Base-by-base conservation (phyloP, 2,113 vertebrate genomes). In the Pachyramphus minor region DNA sequence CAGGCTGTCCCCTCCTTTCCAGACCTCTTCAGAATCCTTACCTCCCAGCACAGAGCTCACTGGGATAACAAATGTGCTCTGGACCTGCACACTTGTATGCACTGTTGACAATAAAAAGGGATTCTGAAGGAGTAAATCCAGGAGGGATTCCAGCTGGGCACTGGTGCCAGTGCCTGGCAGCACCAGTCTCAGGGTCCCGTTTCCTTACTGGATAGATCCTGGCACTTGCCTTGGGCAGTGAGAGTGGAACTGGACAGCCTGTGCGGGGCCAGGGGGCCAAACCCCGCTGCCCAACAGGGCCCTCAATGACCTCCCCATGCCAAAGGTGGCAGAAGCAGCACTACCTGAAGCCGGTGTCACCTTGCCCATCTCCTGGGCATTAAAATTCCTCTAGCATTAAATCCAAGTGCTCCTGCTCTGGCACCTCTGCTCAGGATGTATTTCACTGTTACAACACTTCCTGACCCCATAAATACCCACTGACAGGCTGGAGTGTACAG, bases 381-480 rank as follows among this genome's bases (percentile, higher is more conserved):
- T 97, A 94, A 94, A 88, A 97, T 97, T 98, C 96, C 62, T 67
- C 72, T 58, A 56, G 92, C 96, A 96, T 97, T 95, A 96, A 94
- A 59, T 74, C 64, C 19, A 4, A 52, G 78, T 8, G 19, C 35
- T 58, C 82, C 92, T 96, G 93, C 93, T 91, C 97, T 91, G 91
- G 96, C 95, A 96, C 53, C 39, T 1, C 79, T 10, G 23, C 89
- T 79, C 42, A 47, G 90, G 92, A 92, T 96, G 71, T 97, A 97
- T 97, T 97, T 98, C 97, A 97, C 89, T 63, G 95, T 64, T 37
- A 23, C 25, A 66, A 23, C 33, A 13, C 35, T 58, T 35, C 9
- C 9, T 56, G 42, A 33, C 66, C 94, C 93, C 95, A 69, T 97
- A 97, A 98, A 98, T 97, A 97, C 78, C 95, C 58, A 7, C 35